Conservation (phyloP, 2,113 vertebrate genomes). For the Pelodiscus sinensis region DNA sequence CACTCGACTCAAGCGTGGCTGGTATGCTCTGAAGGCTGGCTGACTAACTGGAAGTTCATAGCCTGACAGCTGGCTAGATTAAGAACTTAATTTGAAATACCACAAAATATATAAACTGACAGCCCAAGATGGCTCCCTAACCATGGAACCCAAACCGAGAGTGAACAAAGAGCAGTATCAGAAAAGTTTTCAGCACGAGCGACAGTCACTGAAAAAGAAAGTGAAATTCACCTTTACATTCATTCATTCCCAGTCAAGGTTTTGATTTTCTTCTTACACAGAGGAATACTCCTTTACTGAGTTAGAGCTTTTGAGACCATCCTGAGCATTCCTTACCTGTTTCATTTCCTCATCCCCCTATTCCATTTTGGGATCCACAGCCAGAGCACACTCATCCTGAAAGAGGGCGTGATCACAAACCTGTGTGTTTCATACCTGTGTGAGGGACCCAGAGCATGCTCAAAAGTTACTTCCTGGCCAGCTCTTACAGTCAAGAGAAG, state of each 20-base stretch:
- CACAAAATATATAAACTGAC: not conserved
- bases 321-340: slow-evolving; percentile 72
- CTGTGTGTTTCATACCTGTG: slow-evolving; percentile 18
- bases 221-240: not conserved
- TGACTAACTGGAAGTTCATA: not conserved
- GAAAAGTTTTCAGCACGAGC: not conserved
- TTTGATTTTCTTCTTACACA: rapidly evolving
- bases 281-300: not conserved
- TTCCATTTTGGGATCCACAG: slow-evolving; percentile 31
- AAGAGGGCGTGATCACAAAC: not conserved
- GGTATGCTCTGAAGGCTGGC: rapidly evolving
- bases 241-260: not conserved
- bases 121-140: slow-evolving; percentile 43
- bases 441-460: slow-evolving; percentile 43
- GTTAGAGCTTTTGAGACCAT: rapidly evolving
- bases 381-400: not conserved
- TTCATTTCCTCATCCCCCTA: not conserved
- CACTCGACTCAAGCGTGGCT: rapidly evolving
- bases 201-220: rapidly evolving
- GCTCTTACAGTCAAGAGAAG: not conserved
- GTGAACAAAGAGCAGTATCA: not conserved
- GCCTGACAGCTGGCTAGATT: not conserved
- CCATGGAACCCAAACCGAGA: not conserved
- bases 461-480: not conserved
- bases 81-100: not conserved